Conservation (phyloP, 2,888 invertebrate genomes). For the Aspidiotus destructor region DNA sequence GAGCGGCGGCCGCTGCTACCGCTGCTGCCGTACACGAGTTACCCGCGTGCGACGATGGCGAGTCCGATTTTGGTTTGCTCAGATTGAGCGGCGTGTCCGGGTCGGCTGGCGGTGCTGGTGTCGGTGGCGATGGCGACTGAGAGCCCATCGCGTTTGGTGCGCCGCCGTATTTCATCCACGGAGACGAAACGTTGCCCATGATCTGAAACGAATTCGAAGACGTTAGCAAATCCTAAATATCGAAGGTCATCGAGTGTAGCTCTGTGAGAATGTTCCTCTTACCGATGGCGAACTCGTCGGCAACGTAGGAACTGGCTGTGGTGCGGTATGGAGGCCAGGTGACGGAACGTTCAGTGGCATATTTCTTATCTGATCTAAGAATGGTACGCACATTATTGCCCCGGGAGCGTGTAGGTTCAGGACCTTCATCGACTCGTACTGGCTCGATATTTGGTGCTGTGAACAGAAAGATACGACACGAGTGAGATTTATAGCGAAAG, state of each 20-base stretch:
- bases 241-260: not conserved
- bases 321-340: not conserved
- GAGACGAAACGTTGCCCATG: constrained; percentile 1
- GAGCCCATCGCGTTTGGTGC: constrained; percentile 23
- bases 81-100: constrained; percentile 80
- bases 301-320: constrained; percentile 11
- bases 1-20: constrained; percentile 35
- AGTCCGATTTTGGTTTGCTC: constrained; percentile 61
- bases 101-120: constrained; percentile 46
- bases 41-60: constrained; percentile 37
- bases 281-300: constrained; percentile 17
- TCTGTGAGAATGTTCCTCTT: not conserved
- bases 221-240: no score
- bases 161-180: constrained; percentile 10
- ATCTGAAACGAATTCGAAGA: not conserved
- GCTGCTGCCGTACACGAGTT: not conserved
- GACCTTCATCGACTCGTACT: constrained; percentile 48
- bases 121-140: constrained; percentile 29
- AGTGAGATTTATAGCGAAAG: no score
- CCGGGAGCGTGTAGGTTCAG: constrained; percentile 52
- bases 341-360: not conserved
- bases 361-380: constrained; percentile 53
- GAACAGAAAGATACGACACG: constrained; percentile 36
- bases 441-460: constrained; percentile 51
- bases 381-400: constrained; percentile 58